Evolutionary conservation across 2,113 vertebrate genomes (phyloP).

Genomic region (Morone chrysops): DNA sequence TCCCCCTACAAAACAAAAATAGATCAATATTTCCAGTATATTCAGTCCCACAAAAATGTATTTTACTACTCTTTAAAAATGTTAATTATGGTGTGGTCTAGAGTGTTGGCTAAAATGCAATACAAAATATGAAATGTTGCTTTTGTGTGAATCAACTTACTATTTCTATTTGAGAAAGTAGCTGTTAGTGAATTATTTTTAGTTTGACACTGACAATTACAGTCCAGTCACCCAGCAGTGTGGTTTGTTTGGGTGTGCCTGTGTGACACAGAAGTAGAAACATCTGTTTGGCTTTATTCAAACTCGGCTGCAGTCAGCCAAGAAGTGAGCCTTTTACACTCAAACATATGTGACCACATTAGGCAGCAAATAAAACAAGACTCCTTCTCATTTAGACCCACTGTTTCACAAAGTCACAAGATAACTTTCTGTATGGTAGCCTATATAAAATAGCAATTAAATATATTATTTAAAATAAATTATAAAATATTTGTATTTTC

Average conservation of each 20-base stretch:
- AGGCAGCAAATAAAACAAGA: constrained; percentile 63
- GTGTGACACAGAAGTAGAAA: constrained; percentile 73
- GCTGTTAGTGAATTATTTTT: constrained; percentile 73
- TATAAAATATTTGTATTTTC: neutral
- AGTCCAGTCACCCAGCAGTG: constrained; percentile 75
- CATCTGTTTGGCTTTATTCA: constrained; percentile 81
- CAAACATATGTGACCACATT: constrained; percentile 77
- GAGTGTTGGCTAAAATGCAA: constrained; percentile 20
- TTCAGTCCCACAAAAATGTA: neutral
- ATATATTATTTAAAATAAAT: neutral
- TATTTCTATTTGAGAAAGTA: constrained; percentile 65
- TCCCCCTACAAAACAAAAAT: neutral
- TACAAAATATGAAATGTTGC: constrained; percentile 25
- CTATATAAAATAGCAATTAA: neutral
- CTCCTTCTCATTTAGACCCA: constrained; percentile 51
- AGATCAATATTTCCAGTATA: neutral
- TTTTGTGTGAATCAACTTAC: constrained; percentile 40
- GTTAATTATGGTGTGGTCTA: neutral
- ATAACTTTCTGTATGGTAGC: neutral
- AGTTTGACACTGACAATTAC: constrained; percentile 75
- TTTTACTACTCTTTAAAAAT: neutral
- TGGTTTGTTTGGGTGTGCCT: constrained; percentile 82
- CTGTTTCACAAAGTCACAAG: constrained; percentile 20
- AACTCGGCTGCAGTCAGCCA: constrained; percentile 51
- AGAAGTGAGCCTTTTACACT: constrained; percentile 63